Conservation (phyloP, 2,113 vertebrate species). For the Perccottus glenii region DNA sequence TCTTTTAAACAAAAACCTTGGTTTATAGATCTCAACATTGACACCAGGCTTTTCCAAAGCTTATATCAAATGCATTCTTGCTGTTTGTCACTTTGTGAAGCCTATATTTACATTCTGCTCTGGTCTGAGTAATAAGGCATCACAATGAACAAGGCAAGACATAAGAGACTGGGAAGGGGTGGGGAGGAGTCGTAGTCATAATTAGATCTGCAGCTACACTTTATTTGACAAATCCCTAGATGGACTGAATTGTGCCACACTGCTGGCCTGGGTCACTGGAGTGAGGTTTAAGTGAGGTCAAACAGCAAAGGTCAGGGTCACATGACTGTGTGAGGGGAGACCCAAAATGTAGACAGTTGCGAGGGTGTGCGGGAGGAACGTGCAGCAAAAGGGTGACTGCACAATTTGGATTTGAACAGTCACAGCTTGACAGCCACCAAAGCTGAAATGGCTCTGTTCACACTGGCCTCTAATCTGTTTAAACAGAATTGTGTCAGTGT, state of each 20-base stretch:
- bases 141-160: conserved; percentile 11
- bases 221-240: conserved; percentile 24
- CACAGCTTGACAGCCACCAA: too few relatives aligned
- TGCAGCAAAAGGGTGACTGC: background rate
- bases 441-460: too few relatives aligned
- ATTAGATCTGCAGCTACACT: conserved; percentile 57
- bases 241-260: conserved; percentile 37
- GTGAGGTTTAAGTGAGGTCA: conserved; percentile 35
- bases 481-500: too few relatives aligned
- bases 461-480: too few relatives aligned
- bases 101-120: conserved; percentile 2
- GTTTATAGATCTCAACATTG: conserved; percentile 19
- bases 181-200: conserved; percentile 37
- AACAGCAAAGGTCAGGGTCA: conserved; percentile 36
- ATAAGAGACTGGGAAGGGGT: conserved; percentile 16
- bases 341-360: background rate
- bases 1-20: background rate
- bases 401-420: background rate
- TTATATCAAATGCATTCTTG: conserved; percentile 14
- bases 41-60: conserved; percentile 8
- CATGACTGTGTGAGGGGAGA: background rate
- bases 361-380: background rate
- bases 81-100: background rate
- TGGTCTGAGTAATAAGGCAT: conserved; percentile 16
- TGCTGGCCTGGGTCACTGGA: conserved; percentile 9